These are phyloP conservation scores for Enteromius paludinosus DNA, from an alignment of 2,797 vertebrate genomes.

Conservation along the genomic window DNA sequence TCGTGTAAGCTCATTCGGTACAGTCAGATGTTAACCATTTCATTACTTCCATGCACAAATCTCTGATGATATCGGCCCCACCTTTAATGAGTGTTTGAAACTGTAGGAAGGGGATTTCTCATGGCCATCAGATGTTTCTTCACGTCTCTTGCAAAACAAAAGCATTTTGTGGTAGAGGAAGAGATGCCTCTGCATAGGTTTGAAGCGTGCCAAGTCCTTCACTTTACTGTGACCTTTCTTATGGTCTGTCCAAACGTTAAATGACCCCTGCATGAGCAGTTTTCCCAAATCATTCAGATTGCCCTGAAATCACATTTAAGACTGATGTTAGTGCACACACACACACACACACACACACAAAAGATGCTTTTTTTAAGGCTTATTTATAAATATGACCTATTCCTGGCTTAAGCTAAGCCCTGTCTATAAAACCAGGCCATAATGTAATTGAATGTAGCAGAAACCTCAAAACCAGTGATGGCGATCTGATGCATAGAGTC, in stretches of 20 bases:
- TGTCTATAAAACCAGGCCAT: background rate
- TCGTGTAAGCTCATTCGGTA: background rate
- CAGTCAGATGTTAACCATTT: background rate
- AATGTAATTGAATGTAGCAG: background rate
- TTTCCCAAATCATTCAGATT: constrained; percentile 91
- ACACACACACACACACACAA: constrained; percentile 25
- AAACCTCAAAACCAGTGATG: constrained; percentile 93
- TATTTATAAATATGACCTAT: too few relatives aligned
- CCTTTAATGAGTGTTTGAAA: constrained; percentile 95
- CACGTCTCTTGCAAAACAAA: constrained; percentile 93
- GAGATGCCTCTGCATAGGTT: constrained; percentile 95
- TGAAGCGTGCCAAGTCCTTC: constrained; percentile 94
- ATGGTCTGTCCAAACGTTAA: constrained; percentile 93
- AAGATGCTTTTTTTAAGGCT: too few relatives aligned
- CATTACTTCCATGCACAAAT: background rate
- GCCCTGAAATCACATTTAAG: constrained; percentile 74
- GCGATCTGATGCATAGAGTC: constrained; percentile 95
- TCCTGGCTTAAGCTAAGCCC: too few relatives aligned
- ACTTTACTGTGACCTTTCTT: constrained; percentile 95
- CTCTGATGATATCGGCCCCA: constrained; percentile 60
- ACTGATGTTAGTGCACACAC: constrained; percentile 1
- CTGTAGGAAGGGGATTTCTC: constrained; percentile 91
- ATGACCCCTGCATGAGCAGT: constrained; percentile 90
- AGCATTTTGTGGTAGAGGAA: constrained; percentile 92
- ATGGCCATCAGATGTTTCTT: constrained; percentile 86